These are phyloP conservation scores for Lepidocolaptes lacrymiger DNA, from an alignment of 2,797 vertebrate genomes.

Conservation along the genomic window DNA sequence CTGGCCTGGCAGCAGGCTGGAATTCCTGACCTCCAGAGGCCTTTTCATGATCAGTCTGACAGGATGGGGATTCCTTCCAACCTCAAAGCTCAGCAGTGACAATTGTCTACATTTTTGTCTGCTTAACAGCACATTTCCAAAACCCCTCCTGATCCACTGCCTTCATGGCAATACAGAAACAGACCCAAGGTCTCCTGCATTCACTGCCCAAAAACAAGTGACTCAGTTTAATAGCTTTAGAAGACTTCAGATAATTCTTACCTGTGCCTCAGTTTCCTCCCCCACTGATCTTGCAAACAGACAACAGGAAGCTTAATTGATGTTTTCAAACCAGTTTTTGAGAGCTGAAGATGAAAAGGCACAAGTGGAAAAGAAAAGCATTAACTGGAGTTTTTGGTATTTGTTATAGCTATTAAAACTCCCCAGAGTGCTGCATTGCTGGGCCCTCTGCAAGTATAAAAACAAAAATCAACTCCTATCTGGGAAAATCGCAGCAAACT, in stretches of 20 bases:
- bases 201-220: background rate
- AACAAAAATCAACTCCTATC: background rate
- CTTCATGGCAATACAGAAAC: background rate
- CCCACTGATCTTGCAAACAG: conserved; percentile 1
- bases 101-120: background rate
- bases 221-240: conserved; percentile 15
- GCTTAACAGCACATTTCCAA: background rate
- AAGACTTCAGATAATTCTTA: conserved; percentile 48
- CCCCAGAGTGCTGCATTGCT: background rate
- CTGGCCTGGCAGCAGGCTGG: background rate
- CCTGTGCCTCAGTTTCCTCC: conserved; percentile 53
- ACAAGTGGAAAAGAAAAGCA: background rate
- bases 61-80: background rate
- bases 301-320: conserved; percentile 55
- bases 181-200: background rate
- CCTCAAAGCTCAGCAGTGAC: background rate
- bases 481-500: background rate
- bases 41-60: background rate
- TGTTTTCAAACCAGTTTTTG: conserved; percentile 6
- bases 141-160: background rate
- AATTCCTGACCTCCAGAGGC: background rate
- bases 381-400: background rate
- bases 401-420: background rate
- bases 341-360: background rate
- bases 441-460: background rate